phyloP scores from a whole-genome alignment of 2,113 vertebrate genomes.

The Tragulus kanchil region DNA sequence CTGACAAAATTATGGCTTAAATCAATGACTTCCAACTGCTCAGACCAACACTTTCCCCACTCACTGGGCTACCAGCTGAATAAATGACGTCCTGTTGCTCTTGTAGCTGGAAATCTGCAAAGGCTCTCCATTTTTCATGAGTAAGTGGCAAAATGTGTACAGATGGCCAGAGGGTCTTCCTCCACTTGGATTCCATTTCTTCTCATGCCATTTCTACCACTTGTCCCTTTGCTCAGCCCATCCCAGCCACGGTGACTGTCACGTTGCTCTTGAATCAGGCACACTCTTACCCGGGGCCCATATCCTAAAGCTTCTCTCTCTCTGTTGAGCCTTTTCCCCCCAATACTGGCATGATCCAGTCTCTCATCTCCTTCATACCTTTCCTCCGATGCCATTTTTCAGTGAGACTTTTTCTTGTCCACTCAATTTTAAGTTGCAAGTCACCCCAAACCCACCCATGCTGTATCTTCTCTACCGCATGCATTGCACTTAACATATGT shows the following conservation, averaged over 20 bases:
- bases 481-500: background rate
- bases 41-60: background rate
- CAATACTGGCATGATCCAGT: background rate
- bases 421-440: background rate
- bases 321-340: background rate
- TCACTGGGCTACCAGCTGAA: background rate
- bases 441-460: background rate
- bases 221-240: background rate
- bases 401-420: background rate
- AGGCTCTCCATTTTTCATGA: background rate
- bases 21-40: background rate
- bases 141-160: background rate
- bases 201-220: background rate
- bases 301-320: background rate
- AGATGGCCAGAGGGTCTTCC: background rate
- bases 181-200: background rate
- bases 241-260: background rate
- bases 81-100: background rate
- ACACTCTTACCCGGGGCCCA: background rate
- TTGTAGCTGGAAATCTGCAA: background rate
- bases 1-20: background rate
- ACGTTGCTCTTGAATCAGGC: background rate
- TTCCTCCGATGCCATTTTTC: slow-evolving; percentile 8
- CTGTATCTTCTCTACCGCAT: background rate
- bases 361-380: background rate